phyloP scores from a whole-genome alignment of 1,140 invertebrate genomes.

The Platyscapa corneri region DNA sequence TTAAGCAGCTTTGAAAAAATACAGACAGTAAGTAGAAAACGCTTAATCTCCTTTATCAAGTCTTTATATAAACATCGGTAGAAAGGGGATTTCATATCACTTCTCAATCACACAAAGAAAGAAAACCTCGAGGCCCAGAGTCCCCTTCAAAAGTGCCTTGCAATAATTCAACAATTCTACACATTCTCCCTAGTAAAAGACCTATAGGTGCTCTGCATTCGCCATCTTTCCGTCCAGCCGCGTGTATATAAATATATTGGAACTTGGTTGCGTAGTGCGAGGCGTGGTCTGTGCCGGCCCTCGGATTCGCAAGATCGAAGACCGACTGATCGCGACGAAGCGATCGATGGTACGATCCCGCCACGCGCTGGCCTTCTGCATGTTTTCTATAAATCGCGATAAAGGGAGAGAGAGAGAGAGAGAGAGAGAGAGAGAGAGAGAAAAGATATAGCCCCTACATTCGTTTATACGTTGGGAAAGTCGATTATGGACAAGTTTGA shows the following conservation, averaged over 20 bases:
- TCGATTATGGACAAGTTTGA: constrained; percentile 28
- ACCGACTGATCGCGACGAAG: constrained; percentile 7
- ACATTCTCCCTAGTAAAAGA: background rate
- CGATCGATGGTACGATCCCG: constrained; percentile 7
- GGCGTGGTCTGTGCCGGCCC: background rate
- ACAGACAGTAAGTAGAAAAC: background rate
- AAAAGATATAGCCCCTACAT: background rate
- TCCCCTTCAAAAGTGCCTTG: background rate
- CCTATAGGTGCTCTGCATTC: background rate
- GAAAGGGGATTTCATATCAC: background rate
- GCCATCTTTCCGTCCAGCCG: background rate
- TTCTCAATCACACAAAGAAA: background rate
- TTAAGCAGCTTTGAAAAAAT: no score
- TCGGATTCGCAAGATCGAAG: background rate
- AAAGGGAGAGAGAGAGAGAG: background rate
- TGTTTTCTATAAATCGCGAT: constrained; percentile 27
- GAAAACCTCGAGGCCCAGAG: background rate
- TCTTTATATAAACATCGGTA: background rate
- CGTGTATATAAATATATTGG: background rate
- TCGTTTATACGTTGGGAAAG: constrained; percentile 32
- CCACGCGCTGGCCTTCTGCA: background rate
- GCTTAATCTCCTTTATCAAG: background rate
- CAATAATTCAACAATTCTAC: background rate
- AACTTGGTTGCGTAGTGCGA: background rate
- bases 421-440: background rate